A percentile compares a stretch with the other conserved stretches of the same genome.
Conservation (phyloP, 37 sponge, comb jelly and placozoan genomes). For the Aplysina aerophoba region DNA sequence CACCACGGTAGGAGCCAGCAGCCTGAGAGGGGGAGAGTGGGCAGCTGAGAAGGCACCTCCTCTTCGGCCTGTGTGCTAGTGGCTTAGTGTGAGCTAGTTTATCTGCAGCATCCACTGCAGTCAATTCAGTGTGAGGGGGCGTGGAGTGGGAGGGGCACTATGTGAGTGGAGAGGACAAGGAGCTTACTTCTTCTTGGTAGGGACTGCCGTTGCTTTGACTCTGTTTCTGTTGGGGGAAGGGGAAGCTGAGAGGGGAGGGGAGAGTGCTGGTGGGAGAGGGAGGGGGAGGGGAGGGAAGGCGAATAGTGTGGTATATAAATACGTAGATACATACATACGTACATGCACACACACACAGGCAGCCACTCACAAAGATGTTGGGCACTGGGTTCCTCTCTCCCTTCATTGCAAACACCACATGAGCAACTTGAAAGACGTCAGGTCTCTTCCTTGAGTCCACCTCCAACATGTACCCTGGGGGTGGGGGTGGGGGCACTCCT, state of each 20-base stretch:
- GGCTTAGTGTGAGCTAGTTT: too few species aligned
- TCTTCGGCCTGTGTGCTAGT: too few species aligned
- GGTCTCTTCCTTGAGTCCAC: slow-evolving; percentile 60
- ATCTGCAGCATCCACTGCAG: too few species aligned
- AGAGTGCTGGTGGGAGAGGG: background rate
- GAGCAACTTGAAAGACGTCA: slow-evolving; percentile 71
- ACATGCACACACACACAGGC: background rate
- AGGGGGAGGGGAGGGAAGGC: background rate
- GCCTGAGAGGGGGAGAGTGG: background rate
- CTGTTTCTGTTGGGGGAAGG: slow-evolving; percentile 3
- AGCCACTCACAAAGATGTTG: slow-evolving; percentile 73
- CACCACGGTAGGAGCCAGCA: slow-evolving; percentile 6
- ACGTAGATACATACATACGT: too few species aligned
- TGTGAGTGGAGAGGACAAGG: background rate
- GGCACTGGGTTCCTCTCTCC: slow-evolving; percentile 43
- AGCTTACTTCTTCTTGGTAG: slow-evolving; percentile 28
- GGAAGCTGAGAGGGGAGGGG: background rate
- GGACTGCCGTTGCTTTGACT: slow-evolving; percentile 20
- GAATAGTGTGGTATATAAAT: background rate
- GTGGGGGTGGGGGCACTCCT: background rate
- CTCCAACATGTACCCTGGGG: slow-evolving; percentile 71
- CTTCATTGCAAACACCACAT: slow-evolving; percentile 34
- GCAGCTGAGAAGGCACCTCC: too few species aligned
- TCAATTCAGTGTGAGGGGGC: too few species aligned
- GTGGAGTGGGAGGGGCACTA: background rate